These are phyloP conservation scores for Callosobruchus maculatus DNA, from an alignment of 2,888 invertebrate species.

Conservation along the genomic window DNA sequence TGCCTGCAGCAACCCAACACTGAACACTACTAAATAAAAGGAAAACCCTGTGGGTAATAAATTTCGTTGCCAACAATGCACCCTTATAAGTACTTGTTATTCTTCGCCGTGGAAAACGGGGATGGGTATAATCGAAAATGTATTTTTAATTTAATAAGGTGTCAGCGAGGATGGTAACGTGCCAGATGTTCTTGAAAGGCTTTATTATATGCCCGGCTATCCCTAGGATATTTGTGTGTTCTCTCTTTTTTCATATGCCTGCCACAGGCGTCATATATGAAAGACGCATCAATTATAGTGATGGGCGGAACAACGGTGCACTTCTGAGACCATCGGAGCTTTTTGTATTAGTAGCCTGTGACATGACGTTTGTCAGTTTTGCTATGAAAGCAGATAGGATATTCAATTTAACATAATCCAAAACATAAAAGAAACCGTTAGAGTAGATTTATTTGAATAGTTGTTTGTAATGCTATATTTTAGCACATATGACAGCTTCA, in stretches of 20 bases:
- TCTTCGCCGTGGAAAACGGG: constrained; percentile 14
- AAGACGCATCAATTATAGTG: neutral
- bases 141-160: constrained; percentile 31
- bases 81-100: constrained; percentile 18
- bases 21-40: constrained; percentile 3
- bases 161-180: constrained; percentile 15
- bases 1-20: neutral
- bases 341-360: too few relatives aligned
- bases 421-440: too few relatives aligned
- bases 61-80: constrained; percentile 12
- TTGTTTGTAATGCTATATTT: too few relatives aligned
- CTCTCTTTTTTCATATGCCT: neutral
- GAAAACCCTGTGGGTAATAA: constrained; percentile 15
- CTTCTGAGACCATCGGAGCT: neutral
- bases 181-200: constrained; percentile 28
- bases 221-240: neutral
- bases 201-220: constrained; percentile 12
- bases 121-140: constrained; percentile 23
- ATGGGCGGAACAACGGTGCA: neutral
- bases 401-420: too few relatives aligned
- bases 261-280: neutral
- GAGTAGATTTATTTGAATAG: too few relatives aligned
- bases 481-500: too few relatives aligned
- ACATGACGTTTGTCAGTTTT: neutral
- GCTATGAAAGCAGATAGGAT: too few relatives aligned